Conservation (phyloP, 2,888 invertebrate genomes). For the Anagyrus pseudococci region DNA sequence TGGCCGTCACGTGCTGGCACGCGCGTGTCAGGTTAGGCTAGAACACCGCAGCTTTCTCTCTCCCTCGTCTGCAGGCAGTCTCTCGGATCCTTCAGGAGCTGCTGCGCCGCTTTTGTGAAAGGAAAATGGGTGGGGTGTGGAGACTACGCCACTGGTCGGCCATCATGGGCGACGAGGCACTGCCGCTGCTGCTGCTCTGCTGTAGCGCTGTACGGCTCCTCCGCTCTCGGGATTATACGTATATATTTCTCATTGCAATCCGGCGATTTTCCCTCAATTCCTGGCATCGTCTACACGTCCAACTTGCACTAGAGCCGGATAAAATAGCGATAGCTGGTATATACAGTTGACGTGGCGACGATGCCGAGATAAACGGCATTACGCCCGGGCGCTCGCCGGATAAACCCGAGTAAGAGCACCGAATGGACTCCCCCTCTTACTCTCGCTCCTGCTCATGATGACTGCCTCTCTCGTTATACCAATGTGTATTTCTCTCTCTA, state of each 20-base stretch:
- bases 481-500: slow-evolving; percentile 1
- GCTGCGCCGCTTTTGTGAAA: slow-evolving; percentile 34
- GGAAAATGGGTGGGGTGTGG: slow-evolving; percentile 35
- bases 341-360: too few relatives aligned
- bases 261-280: too few relatives aligned
- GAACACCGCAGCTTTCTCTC: too few relatives aligned
- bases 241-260: too few relatives aligned
- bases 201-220: not conserved
- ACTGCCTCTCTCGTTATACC: slow-evolving; percentile 13
- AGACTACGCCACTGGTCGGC: slow-evolving; percentile 17
- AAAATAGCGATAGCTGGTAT: too few relatives aligned
- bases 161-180: slow-evolving; percentile 24
- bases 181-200: not conserved
- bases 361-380: slow-evolving; percentile 24
- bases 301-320: too few relatives aligned
- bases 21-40: slow-evolving; percentile 45
- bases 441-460: too few relatives aligned
- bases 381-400: too few relatives aligned
- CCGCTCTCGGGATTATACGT: too few relatives aligned
- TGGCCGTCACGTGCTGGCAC: slow-evolving; percentile 52
- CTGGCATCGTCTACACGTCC: too few relatives aligned
- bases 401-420: too few relatives aligned
- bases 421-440: not conserved
- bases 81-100: not conserved
- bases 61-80: too few relatives aligned